Conservation (phyloP, 2,888 invertebrate genomes). For the Drosophila siamana region DNA sequence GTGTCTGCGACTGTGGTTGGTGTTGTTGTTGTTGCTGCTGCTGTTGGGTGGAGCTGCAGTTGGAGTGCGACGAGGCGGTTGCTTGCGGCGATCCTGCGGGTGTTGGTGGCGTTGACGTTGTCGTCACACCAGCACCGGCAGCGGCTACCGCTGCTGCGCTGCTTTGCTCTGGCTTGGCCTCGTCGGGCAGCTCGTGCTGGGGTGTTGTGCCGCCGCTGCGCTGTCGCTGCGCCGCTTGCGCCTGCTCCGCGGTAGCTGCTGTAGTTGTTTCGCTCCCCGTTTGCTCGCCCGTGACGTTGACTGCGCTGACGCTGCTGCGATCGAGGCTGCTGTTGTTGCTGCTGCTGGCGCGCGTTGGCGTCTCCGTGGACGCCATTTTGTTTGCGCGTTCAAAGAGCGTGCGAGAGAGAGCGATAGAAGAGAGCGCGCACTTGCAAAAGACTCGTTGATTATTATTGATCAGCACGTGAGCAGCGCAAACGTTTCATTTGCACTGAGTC, state of each 20-base stretch:
- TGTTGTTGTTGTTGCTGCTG: slow-evolving; percentile 8
- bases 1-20: slow-evolving; percentile 37
- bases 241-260: slow-evolving; percentile 45
- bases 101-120: slow-evolving; percentile 23
- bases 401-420: slow-evolving; percentile 11
- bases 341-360: slow-evolving; percentile 43
- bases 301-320: slow-evolving; percentile 19
- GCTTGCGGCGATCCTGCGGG: slow-evolving; percentile 29
- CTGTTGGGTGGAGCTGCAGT: slow-evolving; percentile 7
- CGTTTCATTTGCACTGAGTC: slow-evolving; percentile 23
- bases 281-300: slow-evolving; percentile 25
- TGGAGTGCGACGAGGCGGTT: slow-evolving; percentile 4
- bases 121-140: slow-evolving; percentile 31
- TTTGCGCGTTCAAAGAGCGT: too few relatives aligned
- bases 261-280: slow-evolving; percentile 45
- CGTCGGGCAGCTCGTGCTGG: not conserved
- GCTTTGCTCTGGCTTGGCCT: not conserved
- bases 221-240: slow-evolving; percentile 67
- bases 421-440: slow-evolving; percentile 6
- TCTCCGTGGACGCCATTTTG: slow-evolving; percentile 68
- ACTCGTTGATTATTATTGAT: slow-evolving; percentile 31
- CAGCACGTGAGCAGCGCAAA: slow-evolving; percentile 14
- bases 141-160: slow-evolving; percentile 1
- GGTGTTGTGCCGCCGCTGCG: slow-evolving; percentile 62
- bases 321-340: slow-evolving; percentile 34